Percentiles rank a stretch among this genome's conserved stretches.
Conservation (phyloP, 1,140 invertebrate species). For the Coelopa frigida region DNA sequence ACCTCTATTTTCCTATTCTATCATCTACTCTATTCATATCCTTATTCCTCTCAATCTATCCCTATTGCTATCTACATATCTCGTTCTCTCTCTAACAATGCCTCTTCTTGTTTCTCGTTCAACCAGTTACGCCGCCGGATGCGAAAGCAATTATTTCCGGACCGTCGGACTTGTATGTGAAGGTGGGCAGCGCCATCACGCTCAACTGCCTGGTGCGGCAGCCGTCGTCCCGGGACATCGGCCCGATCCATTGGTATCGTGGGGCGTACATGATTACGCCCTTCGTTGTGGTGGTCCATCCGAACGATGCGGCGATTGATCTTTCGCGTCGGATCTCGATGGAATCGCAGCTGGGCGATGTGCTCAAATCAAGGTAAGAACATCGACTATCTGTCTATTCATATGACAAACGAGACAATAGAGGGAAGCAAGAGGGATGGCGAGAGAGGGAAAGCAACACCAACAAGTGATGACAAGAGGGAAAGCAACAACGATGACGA, state of each 20-base stretch:
- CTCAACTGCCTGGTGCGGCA: conserved; percentile 76
- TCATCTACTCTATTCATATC: too few relatives aligned
- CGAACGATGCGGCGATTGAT: conserved; percentile 45
- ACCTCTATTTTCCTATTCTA: too few relatives aligned
- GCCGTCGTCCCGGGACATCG: conserved; percentile 67
- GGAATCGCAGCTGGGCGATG: conserved; percentile 39
- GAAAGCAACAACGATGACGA: too few relatives aligned
- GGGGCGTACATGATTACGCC: conserved; percentile 46
- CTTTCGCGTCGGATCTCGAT: conserved; percentile 42
- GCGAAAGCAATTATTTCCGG: conserved; percentile 73
- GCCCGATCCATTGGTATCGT: conserved; percentile 78
- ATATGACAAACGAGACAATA: too few relatives aligned
- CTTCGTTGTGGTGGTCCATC: conserved; percentile 41
- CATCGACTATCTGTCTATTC: too few relatives aligned
- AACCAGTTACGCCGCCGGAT: conserved; percentile 56
- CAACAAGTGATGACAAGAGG: too few relatives aligned
- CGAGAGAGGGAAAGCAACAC: too few relatives aligned
- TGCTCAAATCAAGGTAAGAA: too few relatives aligned
- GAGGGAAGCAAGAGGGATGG: too few relatives aligned
- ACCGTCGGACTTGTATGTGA: conserved; percentile 71
- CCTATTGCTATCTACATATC: too few relatives aligned
- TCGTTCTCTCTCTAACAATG: too few relatives aligned
- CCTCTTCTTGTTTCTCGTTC: conserved; percentile 3
- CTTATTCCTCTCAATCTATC: too few relatives aligned
- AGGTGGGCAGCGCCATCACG: conserved; percentile 72